Conservation (phyloP, 2,113 vertebrate species). For the Amblyopsis rosae region DNA sequence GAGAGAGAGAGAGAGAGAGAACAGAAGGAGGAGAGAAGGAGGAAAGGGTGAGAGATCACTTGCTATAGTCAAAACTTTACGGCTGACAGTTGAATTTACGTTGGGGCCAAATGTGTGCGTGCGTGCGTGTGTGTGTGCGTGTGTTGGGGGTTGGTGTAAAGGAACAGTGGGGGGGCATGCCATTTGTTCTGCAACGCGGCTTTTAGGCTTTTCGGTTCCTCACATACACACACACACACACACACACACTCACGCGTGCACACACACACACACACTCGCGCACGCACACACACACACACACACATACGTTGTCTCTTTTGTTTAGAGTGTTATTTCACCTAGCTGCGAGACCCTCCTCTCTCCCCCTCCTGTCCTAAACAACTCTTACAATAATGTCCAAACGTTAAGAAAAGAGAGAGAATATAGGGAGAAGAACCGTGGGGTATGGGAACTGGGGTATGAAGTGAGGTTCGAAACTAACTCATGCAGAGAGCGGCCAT, state of each 20-base stretch:
- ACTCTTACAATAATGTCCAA: no score
- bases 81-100: slow-evolving; percentile 77
- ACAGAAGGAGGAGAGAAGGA: slow-evolving; percentile 5
- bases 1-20: not conserved
- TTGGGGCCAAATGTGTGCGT: slow-evolving; percentile 12
- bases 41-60: slow-evolving; percentile 52
- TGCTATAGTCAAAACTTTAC: slow-evolving; percentile 68
- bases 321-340: slow-evolving; percentile 46
- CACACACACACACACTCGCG: slow-evolving; percentile 54
- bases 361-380: not conserved
- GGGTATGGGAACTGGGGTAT: no score
- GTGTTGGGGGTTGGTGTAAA: slow-evolving; percentile 43
- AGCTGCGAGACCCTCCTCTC: slow-evolving; percentile 28
- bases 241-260: slow-evolving; percentile 47
- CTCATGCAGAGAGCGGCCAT: no score
- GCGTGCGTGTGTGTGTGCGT: slow-evolving; percentile 38
- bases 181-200: slow-evolving; percentile 70
- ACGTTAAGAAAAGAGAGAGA: no score
- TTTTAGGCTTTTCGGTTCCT: slow-evolving; percentile 71
- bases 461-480: no score
- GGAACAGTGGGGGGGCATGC: slow-evolving; percentile 62
- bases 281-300: slow-evolving; percentile 53
- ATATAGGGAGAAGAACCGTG: no score
- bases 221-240: slow-evolving; percentile 34
- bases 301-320: slow-evolving; percentile 36